Conservation (phyloP, 2,888 invertebrate genomes). For the Phragmatobia fuliginosa region DNA sequence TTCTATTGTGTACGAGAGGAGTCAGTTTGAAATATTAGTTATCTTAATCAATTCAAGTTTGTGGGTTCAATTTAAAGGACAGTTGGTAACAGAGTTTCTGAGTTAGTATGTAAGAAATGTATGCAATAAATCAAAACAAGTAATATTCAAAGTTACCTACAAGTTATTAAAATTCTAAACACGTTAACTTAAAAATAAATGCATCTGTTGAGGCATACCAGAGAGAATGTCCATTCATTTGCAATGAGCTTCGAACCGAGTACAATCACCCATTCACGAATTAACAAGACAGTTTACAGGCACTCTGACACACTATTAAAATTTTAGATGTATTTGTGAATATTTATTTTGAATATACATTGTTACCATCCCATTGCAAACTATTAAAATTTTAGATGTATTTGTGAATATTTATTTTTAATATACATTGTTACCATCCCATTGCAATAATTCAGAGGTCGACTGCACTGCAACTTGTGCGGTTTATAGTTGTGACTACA, state of each 20-base stretch:
- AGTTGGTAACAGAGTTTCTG: background rate
- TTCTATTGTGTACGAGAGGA: too few relatives aligned
- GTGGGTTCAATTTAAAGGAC: background rate
- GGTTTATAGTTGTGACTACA: background rate
- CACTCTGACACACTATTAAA: background rate
- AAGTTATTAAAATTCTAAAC: background rate
- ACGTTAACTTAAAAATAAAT: conserved; percentile 4
- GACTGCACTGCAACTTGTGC: background rate
- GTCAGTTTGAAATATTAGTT: too few relatives aligned
- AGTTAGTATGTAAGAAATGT: background rate
- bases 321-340: conserved; percentile 1
- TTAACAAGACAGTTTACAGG: conserved; percentile 14
- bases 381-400: background rate
- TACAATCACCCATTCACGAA: conserved; percentile 16
- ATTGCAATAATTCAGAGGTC: background rate
- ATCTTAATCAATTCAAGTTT: background rate
- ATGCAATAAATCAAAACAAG: background rate
- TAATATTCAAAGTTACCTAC: background rate
- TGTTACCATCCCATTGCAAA: conserved; percentile 1
- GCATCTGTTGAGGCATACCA: conserved; percentile 6
- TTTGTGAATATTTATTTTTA: conserved; percentile 11
- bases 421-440: conserved; percentile 8
- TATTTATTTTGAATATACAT: conserved; percentile 7
- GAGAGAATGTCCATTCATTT: conserved; percentile 15
- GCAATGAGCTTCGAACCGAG: background rate